Conservation (phyloP, 2,113 vertebrate species). For the Trichechus manatus region DNA sequence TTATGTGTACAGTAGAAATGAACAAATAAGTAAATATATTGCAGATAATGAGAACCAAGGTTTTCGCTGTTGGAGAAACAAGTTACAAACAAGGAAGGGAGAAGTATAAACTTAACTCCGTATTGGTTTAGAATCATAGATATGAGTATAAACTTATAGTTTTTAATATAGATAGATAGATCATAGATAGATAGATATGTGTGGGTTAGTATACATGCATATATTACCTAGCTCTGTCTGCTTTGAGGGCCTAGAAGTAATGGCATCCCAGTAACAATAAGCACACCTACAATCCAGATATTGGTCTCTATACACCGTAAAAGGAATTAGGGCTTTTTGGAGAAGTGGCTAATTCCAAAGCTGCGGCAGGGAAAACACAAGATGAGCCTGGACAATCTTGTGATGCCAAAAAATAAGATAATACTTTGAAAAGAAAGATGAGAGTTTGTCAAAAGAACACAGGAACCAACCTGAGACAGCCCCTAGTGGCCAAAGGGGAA, state of each 20-base stretch:
- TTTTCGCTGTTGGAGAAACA: background rate
- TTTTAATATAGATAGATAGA: background rate
- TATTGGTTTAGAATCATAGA: conserved; percentile 47
- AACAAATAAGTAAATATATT: background rate
- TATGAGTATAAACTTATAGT: background rate
- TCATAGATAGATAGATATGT: no score
- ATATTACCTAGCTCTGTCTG: background rate
- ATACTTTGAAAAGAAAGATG: no score
- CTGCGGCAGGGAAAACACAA: background rate
- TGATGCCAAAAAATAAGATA: no score
- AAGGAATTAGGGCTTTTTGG: background rate
- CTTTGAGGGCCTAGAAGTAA: background rate
- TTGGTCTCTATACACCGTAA: background rate
- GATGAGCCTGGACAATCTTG: background rate
- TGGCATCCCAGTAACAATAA: background rate
- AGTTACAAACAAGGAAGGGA: background rate
- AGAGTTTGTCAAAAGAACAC: no score
- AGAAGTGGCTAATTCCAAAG: background rate
- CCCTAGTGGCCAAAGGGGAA: no score
- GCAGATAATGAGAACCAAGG: background rate
- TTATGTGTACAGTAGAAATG: background rate
- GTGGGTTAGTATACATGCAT: background rate
- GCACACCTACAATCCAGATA: background rate
- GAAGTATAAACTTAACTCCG: background rate
- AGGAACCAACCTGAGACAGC: no score